Evolutionary conservation across 2,797 vertebrate species (phyloP), one percentile per base, ranked within the genome.

Genomic region (Rallus crepitans): DNA sequence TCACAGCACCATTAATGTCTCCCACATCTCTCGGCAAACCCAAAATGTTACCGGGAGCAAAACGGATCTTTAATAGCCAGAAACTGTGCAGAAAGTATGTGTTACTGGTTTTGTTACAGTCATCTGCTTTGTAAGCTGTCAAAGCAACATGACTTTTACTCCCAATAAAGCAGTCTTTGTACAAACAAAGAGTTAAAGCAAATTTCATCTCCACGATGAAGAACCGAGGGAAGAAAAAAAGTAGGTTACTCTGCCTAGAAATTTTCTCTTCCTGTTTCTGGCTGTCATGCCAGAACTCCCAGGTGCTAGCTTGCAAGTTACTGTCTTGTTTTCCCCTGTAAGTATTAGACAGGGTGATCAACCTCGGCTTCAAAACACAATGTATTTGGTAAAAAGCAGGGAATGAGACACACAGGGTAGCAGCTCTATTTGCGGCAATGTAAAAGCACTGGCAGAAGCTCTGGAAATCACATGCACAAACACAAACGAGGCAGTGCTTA

Each of bases 131-230:
- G 70, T 61, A 63, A 52, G 70, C 84, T 56, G 25, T 24, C 73
- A 75, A 89, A 91, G 91, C 77, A 68, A 50, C 15, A 71, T 2
- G 6, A 57, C 70, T 87, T 78, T 63, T 77, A 37, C 31, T 80
- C 78, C 75, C 65, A 70, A 80, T 71, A 72, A 71, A 92, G 70
- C 82, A 89, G 82, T 40, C 72, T 72, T 88, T 66, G 30, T 61
- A 94, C 78, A 95, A 95, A 92, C 85, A 96, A 94, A 96, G 89
- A 91, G 72, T 95, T 94, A 87, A 45, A 93, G 63, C 65, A 92
- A 94, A 94, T 92, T 78, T 94, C 64, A 78, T 70, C 61, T 72
- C 85, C 24, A 5, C 21, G 45, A 92, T 4, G 56, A 61, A 48
- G 70, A 94, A 95, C 19, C 3, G 53, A 83, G 39, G 27, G 65